phyloP scores from a whole-genome alignment of 2,797 vertebrate genomes.

The Rhinophrynus dorsalis region DNA sequence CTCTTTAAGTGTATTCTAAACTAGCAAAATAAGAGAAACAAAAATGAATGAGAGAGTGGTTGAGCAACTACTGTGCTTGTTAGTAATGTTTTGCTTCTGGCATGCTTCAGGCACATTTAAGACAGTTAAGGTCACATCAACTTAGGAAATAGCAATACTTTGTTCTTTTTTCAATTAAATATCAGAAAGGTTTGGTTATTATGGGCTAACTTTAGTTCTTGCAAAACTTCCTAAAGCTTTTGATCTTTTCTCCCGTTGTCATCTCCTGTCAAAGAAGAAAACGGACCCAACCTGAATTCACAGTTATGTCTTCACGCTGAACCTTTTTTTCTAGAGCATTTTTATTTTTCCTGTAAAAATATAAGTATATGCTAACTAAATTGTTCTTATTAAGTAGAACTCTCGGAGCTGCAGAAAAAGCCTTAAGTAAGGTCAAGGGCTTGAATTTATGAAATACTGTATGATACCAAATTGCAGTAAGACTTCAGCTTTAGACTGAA shows the following conservation, averaged over 20 bases:
- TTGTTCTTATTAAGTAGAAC: constrained; percentile 56
- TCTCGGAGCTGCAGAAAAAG: constrained; percentile 35
- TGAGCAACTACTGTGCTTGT: constrained; percentile 43
- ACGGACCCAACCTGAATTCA: constrained; percentile 52
- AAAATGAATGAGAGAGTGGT: constrained; percentile 8
- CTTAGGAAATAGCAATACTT: constrained; percentile 59
- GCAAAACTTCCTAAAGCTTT: constrained; percentile 57
- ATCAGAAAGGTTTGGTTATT: constrained; percentile 48
- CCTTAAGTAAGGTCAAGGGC: constrained; percentile 55
- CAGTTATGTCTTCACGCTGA: constrained; percentile 53
- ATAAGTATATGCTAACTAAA: constrained; percentile 52
- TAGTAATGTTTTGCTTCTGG: constrained; percentile 52
- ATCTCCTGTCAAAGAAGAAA: constrained; percentile 55
- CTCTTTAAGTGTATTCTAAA: not conserved
- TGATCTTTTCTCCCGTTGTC: constrained; percentile 53
- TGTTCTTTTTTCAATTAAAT: constrained; percentile 53
- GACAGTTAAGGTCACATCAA: constrained; percentile 55
- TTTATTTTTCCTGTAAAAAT: constrained; percentile 55
- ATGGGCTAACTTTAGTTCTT: constrained; percentile 58
- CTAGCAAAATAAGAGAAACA: constrained; percentile 6
- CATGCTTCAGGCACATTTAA: constrained; percentile 52
- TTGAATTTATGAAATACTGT: constrained; percentile 31
- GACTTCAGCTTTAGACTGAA: constrained; percentile 12
- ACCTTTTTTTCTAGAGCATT: constrained; percentile 49
- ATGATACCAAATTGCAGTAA: constrained; percentile 53